Percentiles rank a stretch among this genome's conserved stretches.
phyloP scores from a whole-genome alignment of 2,113 vertebrate genomes.

The Notothenia rossii region DNA sequence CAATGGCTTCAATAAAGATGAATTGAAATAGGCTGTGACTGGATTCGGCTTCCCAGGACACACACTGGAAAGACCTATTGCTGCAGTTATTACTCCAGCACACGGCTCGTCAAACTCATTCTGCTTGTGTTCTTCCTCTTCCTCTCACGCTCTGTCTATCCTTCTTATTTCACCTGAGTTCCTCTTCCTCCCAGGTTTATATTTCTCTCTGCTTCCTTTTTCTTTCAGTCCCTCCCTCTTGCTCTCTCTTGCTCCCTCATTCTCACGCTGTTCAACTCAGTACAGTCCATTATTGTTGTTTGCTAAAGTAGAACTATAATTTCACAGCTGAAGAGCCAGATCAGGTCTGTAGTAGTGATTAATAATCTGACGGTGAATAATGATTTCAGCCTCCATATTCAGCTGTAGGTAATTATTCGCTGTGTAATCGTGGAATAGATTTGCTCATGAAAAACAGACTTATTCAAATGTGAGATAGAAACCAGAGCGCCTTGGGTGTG shows the following conservation, averaged over 20 bases:
- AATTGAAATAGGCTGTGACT: constrained; percentile 78
- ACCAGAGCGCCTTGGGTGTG: constrained; percentile 67
- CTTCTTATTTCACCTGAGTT: constrained; percentile 48
- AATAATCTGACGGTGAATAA: constrained; percentile 82
- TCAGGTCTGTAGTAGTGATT: constrained; percentile 81
- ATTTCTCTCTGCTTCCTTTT: constrained; percentile 25
- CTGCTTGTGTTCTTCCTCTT: constrained; percentile 35
- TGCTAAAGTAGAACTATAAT: constrained; percentile 85
- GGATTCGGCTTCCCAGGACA: constrained; percentile 64
- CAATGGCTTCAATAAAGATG: constrained; percentile 79
- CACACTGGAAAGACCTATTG: constrained; percentile 66
- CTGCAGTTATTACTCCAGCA: constrained; percentile 74
- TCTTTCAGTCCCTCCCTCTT: constrained; percentile 38
- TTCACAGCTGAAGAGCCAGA: constrained; percentile 83
- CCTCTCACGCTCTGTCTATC: constrained; percentile 27
- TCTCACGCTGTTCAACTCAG: constrained; percentile 49
- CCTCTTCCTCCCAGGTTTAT: constrained; percentile 13
- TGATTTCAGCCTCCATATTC: constrained; percentile 77
- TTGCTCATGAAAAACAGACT: constrained; percentile 75
- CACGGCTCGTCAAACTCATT: constrained; percentile 64
- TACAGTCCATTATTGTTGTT: constrained; percentile 83
- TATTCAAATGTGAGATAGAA: constrained; percentile 75
- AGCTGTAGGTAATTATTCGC: constrained; percentile 85
- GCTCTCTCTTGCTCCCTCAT: constrained; percentile 28
- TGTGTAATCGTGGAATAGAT: constrained; percentile 90